Evolutionary conservation across 2,797 vertebrate species (phyloP).

Genomic region (Coccyzus lansbergi): DNA sequence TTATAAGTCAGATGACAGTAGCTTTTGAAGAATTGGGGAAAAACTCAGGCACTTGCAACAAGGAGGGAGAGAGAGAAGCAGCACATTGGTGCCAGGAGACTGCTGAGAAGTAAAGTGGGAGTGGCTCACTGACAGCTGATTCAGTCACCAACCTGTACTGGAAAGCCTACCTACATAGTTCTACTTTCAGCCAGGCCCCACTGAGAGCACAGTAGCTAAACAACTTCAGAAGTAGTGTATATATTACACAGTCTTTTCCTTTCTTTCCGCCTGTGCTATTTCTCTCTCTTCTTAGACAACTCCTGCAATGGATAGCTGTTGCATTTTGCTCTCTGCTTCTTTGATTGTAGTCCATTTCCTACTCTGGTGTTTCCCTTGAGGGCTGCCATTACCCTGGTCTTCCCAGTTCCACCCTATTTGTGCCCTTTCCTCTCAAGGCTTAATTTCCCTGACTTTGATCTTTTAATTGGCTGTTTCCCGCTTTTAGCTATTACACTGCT

Average conservation of each 20-base stretch:
- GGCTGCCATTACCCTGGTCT: neutral
- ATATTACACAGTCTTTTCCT: rapidly evolving
- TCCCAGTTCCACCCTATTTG: constrained; percentile 15
- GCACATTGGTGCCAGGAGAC: too few species aligned
- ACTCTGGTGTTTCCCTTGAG: neutral
- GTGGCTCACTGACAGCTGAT: rapidly evolving
- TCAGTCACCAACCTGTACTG: rapidly evolving
- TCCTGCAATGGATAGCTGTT: neutral
- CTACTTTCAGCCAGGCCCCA: rapidly evolving
- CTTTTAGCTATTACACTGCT: neutral
- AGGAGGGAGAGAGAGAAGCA: neutral
- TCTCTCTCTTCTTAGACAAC: neutral
- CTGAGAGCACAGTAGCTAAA: neutral
- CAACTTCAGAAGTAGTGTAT: neutral
- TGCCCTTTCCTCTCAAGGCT: constrained; percentile 21
- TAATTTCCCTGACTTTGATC: constrained; percentile 65
- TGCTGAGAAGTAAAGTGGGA: neutral
- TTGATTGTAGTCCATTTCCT: constrained; percentile 3
- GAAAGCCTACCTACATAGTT: neutral
- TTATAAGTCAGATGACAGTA: neutral
- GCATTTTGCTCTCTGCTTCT: neutral
- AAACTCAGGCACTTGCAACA: neutral
- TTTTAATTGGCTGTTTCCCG: constrained; percentile 53
- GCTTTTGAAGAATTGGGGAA: neutral
- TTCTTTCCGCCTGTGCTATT: neutral